Evolutionary conservation across 2,113 vertebrate genomes (phyloP).

Genomic region (Takifugu flavidus): DNA sequence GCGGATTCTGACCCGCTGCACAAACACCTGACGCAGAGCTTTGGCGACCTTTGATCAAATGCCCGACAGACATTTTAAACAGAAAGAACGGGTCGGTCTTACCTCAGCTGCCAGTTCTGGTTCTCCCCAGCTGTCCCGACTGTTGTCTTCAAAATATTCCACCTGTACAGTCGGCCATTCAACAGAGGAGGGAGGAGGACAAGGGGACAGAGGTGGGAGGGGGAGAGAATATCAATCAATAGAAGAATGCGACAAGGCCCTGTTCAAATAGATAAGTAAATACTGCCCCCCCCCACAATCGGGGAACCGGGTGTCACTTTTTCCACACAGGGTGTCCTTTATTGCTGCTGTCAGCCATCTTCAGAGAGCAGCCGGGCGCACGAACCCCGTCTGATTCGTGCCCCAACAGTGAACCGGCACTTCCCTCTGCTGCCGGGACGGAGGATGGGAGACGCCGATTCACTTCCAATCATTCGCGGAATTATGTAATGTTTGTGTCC

Average conservation of each 20-base stretch:
- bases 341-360: conserved; percentile 14
- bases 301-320: background rate
- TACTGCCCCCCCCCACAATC: background rate
- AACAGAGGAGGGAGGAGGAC: conserved; percentile 9
- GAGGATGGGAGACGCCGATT: conserved; percentile 28
- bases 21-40: too few species aligned
- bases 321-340: background rate
- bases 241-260: conserved; percentile 73
- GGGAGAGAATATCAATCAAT: conserved; percentile 68
- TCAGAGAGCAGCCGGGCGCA: conserved; percentile 10
- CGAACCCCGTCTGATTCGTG: background rate
- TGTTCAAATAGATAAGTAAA: conserved; percentile 14
- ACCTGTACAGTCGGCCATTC: conserved; percentile 63
- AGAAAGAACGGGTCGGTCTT: conserved; percentile 35
- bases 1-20: too few species aligned
- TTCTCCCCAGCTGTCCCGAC: conserved; percentile 44
- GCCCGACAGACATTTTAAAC: background rate
- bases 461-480: conserved; percentile 39
- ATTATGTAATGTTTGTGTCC: conserved; percentile 61
- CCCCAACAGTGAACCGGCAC: too few species aligned
- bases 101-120: conserved; percentile 71
- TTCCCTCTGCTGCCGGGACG: conserved; percentile 42
- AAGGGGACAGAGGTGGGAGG: conserved; percentile 32
- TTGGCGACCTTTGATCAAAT: too few species aligned
- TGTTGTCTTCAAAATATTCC: conserved; percentile 70